Evolutionary conservation across 2,888 invertebrate genomes (phyloP).

Genomic region (Phyto melanocephala): DNA sequence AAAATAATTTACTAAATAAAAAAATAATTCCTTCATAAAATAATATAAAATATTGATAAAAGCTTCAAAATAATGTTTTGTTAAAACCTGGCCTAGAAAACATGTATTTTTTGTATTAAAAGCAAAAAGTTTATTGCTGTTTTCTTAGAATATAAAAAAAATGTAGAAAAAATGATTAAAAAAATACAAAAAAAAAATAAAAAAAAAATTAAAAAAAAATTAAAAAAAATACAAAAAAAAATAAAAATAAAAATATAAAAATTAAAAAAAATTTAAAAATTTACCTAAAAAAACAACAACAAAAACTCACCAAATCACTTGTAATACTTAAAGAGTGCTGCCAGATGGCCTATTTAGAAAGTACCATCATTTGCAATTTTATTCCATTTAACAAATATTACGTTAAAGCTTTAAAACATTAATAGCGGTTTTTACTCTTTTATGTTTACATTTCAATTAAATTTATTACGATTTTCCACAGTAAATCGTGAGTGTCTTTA

Average conservation of each 20-base stretch:
- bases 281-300: too few relatives aligned
- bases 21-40: neutral
- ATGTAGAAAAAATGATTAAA: neutral
- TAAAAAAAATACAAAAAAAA: neutral
- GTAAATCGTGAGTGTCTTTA: too few relatives aligned
- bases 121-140: slow-evolving; percentile 45
- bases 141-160: slow-evolving; percentile 20
- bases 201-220: neutral
- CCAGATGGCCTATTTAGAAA: neutral
- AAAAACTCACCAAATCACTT: too few relatives aligned
- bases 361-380: too few relatives aligned
- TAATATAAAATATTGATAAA: slow-evolving; percentile 39
- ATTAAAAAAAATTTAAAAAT: slow-evolving; percentile 42
- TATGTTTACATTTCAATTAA: too few relatives aligned
- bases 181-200: slow-evolving; percentile 9
- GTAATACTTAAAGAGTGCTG: neutral
- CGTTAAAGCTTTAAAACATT: too few relatives aligned
- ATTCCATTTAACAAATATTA: too few relatives aligned
- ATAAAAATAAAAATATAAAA: slow-evolving; percentile 53
- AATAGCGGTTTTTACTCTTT: too few relatives aligned
- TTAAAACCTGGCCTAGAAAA: neutral
- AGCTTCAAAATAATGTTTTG: slow-evolving; percentile 8
- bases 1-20: slow-evolving; percentile 21
- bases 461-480: too few relatives aligned
- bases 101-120: neutral